These are phyloP conservation scores for Drosophila recens DNA, from an alignment of 2,888 invertebrate species.

Conservation along the genomic window DNA sequence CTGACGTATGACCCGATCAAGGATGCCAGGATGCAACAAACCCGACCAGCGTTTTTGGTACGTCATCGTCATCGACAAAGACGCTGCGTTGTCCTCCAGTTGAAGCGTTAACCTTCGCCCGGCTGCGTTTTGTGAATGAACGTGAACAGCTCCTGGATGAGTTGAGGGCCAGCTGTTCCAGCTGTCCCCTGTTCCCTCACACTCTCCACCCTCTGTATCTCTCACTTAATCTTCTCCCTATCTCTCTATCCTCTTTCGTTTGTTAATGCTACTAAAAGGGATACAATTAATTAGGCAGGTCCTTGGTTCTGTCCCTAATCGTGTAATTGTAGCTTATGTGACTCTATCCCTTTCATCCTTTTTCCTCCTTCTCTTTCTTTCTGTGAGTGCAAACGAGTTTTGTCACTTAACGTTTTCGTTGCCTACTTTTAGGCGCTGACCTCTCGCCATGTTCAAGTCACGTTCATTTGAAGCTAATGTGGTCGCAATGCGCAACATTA, in stretches of 20 bases:
- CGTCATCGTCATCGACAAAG: conserved; percentile 56
- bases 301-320: conserved; percentile 35
- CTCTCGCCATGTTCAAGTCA: conserved; percentile 22
- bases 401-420: conserved; percentile 41
- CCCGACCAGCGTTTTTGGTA: conserved; percentile 19
- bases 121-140: conserved; percentile 20
- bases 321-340: conserved; percentile 40
- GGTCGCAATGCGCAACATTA: conserved; percentile 34
- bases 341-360: not conserved
- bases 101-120: conserved; percentile 74
- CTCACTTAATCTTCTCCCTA: not conserved
- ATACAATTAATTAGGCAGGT: conserved; percentile 52
- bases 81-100: conserved; percentile 54
- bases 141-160: not conserved
- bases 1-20: conserved; percentile 67
- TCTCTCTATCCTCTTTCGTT: too few relatives aligned
- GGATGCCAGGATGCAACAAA: conserved; percentile 50
- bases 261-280: conserved; percentile 21
- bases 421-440: conserved; percentile 40
- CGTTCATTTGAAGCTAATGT: conserved; percentile 56
- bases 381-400: conserved; percentile 17
- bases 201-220: not conserved
- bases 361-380: not conserved
- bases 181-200: too few relatives aligned
- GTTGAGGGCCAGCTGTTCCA: not conserved